Conservation (phyloP, 2,113 vertebrate species). For the Guaruba guarouba region DNA sequence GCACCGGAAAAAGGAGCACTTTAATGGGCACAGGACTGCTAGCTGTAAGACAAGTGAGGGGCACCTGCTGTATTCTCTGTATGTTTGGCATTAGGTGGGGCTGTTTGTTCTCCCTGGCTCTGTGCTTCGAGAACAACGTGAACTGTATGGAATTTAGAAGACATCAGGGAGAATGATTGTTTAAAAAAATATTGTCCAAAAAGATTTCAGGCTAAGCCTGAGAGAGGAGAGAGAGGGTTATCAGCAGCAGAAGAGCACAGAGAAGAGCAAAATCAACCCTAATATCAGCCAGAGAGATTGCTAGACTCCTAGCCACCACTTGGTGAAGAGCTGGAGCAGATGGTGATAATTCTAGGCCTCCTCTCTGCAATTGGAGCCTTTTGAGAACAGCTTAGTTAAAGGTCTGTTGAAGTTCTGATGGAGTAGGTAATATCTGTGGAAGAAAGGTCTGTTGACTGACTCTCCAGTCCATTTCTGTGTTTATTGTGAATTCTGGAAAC, state of each 20-base stretch:
- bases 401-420: neutral
- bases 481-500: neutral
- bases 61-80: neutral
- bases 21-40: neutral
- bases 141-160: neutral
- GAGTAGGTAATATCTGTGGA: neutral
- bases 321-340: neutral
- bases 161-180: neutral
- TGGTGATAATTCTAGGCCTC: neutral
- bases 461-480: neutral
- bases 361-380: neutral
- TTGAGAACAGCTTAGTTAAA: neutral
- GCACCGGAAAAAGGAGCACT: too few species aligned
- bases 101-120: neutral
- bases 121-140: rapidly evolving
- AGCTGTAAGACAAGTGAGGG: neutral
- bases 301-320: neutral
- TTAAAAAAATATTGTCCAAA: neutral
- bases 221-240: neutral
- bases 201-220: neutral
- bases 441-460: neutral
- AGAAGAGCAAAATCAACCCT: neutral
- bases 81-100: rapidly evolving
- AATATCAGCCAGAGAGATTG: rapidly evolving
- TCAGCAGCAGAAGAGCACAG: neutral